phyloP scores from a whole-genome alignment of 2,113 vertebrate genomes.

The Loxodonta africana region DNA sequence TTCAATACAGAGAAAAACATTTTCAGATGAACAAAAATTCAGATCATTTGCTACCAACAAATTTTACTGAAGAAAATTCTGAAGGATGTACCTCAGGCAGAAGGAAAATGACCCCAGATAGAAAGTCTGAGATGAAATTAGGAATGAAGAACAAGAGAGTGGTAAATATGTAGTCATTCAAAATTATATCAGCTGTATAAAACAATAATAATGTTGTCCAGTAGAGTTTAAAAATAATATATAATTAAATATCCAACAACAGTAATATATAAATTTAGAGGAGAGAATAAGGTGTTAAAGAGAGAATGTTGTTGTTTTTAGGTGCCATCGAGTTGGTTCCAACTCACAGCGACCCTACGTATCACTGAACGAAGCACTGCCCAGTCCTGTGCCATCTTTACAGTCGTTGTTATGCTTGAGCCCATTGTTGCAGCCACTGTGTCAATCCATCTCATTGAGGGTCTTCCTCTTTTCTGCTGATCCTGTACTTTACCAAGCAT shows the following conservation, averaged over 20 bases:
- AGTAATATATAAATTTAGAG: background rate
- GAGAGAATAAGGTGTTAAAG: background rate
- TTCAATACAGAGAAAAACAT: background rate
- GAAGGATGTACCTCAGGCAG: background rate
- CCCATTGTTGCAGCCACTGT: too few species aligned
- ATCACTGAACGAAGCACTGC: too few species aligned
- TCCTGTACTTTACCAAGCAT: too few species aligned
- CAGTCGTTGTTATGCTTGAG: too few species aligned
- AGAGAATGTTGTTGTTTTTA: too few species aligned
- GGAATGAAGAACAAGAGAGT: background rate
- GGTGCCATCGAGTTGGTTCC: too few species aligned
- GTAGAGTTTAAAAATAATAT: background rate
- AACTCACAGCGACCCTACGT: too few species aligned
- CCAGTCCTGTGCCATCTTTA: too few species aligned
- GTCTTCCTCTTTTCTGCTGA: too few species aligned
- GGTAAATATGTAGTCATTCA: background rate
- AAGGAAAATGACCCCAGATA: background rate
- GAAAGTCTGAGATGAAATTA: background rate
- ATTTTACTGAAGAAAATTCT: constrained; percentile 6
- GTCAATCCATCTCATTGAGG: too few species aligned
- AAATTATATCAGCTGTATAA: background rate
- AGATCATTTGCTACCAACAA: background rate
- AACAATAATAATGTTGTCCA: background rate
- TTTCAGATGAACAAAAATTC: background rate
- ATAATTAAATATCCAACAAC: too few species aligned